Base-by-base conservation (phyloP, 2,888 invertebrate genomes). In the Caenorhabditis wallacei region DNA sequence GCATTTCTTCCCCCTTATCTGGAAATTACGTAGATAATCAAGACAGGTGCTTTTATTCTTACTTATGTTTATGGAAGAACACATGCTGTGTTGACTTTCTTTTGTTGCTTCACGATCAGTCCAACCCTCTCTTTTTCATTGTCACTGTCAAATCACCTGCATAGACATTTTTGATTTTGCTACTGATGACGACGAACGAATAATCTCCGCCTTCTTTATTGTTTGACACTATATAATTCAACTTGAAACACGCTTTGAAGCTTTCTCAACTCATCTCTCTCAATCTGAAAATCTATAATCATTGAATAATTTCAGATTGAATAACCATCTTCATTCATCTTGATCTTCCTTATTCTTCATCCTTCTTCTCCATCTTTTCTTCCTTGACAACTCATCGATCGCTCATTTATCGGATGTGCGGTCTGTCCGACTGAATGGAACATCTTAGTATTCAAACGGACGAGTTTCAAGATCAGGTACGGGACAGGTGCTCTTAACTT, bases 351-450 rank as follows among this genome's bases (percentile, higher is more conserved):
- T n/a, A 7, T 26, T 48, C n/a, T 37, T 56, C 24, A 0, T 53
- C 46, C 26, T 40, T 5, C 30, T 59, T 30, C 18, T 40, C 8
- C 30, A 5, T 30, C 30, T 20, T 26, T 48, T 48, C 48, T 48
- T 30, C 20, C 26, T 13, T n/a, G 30, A 30, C 30, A 43, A 43
- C 61, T 43, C 61, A 35, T 22, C 22, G 24, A 57, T 57, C 66
- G 57, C 66, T 57, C 75, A 75, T 66, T 64, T 20, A 18, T 66
- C 66, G 64, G 57, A 76, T 76, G 76, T 35, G 68, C 76, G 76
- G 76, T 69, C 18, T 61, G 68, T 68, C 54, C 66, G 59, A 69
- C 76, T 76, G 76, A 76, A 76, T 76, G 76, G 76, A 76, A 76
- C 76, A 76, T 43, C 76, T 69, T 48, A 76, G 22, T 59, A 76